These are phyloP conservation scores for Nothoprocta perdicaria DNA, from an alignment of 2,113 vertebrate species.

Conservation along the genomic window DNA sequence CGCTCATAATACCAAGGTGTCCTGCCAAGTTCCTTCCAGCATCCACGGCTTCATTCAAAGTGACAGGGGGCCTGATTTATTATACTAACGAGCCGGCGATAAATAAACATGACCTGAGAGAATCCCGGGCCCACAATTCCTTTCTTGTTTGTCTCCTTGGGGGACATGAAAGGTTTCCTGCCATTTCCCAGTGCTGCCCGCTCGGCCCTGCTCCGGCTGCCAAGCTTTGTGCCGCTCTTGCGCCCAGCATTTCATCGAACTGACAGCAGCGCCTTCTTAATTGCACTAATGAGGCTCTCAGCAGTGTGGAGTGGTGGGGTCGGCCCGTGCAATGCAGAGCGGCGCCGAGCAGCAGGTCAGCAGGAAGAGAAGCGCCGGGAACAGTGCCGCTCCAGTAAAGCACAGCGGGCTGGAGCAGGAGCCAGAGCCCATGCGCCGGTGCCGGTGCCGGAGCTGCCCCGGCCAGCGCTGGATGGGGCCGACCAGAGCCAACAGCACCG, in stretches of 20 bases:
- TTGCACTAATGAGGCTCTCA: conserved; percentile 77
- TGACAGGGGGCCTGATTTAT: conserved; percentile 75
- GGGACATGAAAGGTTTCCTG: conserved; percentile 68
- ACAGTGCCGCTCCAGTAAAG: no score
- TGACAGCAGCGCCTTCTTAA: conserved; percentile 74
- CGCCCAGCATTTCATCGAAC: conserved; percentile 66
- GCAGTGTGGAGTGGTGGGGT: conserved; percentile 47
- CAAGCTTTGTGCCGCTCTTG: conserved; percentile 67
- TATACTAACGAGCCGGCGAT: conserved; percentile 63
- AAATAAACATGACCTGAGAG: conserved; percentile 66
- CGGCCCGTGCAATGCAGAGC: conserved; percentile 61
- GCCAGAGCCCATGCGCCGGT: neutral
- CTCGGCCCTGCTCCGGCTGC: conserved; percentile 54
- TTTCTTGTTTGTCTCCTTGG: conserved; percentile 40
- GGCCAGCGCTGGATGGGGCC: conserved; percentile 17
- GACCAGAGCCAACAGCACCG: conserved; percentile 2
- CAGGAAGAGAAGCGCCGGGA: no score
- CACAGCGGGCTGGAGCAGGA: no score
- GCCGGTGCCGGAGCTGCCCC: neutral
- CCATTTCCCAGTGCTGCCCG: conserved; percentile 56
- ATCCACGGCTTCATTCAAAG: conserved; percentile 59
- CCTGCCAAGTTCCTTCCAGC: conserved; percentile 72
- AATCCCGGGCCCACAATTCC: conserved; percentile 65
- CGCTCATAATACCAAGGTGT: conserved; percentile 73
- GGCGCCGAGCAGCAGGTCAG: conserved; percentile 58